phyloP scores from a whole-genome alignment of 2,888 invertebrate genomes.

The Caenorhabditis sulstoni region DNA sequence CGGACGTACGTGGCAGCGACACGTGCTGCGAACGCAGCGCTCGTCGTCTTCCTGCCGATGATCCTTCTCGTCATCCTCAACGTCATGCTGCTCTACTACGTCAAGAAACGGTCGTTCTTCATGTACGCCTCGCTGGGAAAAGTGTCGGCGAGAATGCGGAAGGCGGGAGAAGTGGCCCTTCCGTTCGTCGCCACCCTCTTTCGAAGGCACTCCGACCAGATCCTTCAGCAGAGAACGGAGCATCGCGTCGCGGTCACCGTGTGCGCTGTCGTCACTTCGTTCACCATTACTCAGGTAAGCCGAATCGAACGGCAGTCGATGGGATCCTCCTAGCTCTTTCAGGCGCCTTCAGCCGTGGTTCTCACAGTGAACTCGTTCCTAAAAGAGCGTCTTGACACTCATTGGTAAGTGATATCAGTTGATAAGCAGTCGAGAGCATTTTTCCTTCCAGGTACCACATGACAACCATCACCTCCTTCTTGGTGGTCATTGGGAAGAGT shows the following conservation, averaged over 20 bases:
- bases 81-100: slow-evolving; percentile 67
- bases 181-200: slow-evolving; percentile 66
- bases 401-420: slow-evolving; percentile 23
- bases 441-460: slow-evolving; percentile 65
- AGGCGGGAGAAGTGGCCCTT: slow-evolving; percentile 60
- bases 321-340: no score
- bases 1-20: slow-evolving; percentile 70
- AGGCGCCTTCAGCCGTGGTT: slow-evolving; percentile 72
- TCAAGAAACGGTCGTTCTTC: slow-evolving; percentile 67
- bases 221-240: slow-evolving; percentile 70
- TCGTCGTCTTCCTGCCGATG: slow-evolving; percentile 73
- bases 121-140: slow-evolving; percentile 65
- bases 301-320: no score
- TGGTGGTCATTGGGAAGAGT: slow-evolving; percentile 76
- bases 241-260: slow-evolving; percentile 77
- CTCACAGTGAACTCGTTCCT: slow-evolving; percentile 69
- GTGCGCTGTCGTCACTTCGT: slow-evolving; percentile 75
- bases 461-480: slow-evolving; percentile 64
- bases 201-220: slow-evolving; percentile 69
- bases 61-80: slow-evolving; percentile 68
- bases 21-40: slow-evolving; percentile 71
- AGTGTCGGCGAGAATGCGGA: slow-evolving; percentile 60
- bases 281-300: slow-evolving; percentile 75
- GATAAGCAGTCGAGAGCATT: no score
- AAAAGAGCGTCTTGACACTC: slow-evolving; percentile 26